Evolutionary conservation across 1,140 invertebrate genomes (phyloP).

Genomic region (Trinorchestia longiramus): DNA sequence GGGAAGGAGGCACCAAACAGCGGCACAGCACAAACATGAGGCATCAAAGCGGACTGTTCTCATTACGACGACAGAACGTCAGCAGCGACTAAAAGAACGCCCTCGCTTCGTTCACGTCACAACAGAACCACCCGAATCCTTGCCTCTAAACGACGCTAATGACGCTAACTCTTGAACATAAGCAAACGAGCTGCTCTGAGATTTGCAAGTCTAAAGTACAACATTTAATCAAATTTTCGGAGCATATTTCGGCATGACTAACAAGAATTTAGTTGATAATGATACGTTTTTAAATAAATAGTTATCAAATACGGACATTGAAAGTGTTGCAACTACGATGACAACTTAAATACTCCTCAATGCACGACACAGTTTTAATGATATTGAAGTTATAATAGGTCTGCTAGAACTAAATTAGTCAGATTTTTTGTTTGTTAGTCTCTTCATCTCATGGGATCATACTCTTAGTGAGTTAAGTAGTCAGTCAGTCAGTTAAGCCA

Average conservation of each 20-base stretch:
- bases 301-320: not conserved
- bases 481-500: too few relatives aligned
- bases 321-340: not conserved
- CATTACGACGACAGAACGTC: slow-evolving; percentile 41
- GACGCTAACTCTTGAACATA: not conserved
- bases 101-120: slow-evolving; percentile 44
- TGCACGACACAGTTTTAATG: not conserved
- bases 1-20: slow-evolving; percentile 15
- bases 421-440: not conserved
- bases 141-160: slow-evolving; percentile 12
- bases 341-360: not conserved
- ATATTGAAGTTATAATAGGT: not conserved
- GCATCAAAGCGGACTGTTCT: slow-evolving; percentile 18
- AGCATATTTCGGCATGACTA: not conserved
- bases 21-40: not conserved
- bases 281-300: not conserved
- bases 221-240: not conserved
- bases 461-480: too few relatives aligned
- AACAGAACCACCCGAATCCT: not conserved
- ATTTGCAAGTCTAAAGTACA: not conserved
- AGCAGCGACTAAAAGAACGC: not conserved
- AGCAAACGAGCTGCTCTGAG: not conserved
- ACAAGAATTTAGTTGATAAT: not conserved
- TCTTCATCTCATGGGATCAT: not conserved
- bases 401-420: not conserved